Evolutionary conservation across 2,113 vertebrate species (phyloP).

Genomic region (Spea multiplicata): DNA sequence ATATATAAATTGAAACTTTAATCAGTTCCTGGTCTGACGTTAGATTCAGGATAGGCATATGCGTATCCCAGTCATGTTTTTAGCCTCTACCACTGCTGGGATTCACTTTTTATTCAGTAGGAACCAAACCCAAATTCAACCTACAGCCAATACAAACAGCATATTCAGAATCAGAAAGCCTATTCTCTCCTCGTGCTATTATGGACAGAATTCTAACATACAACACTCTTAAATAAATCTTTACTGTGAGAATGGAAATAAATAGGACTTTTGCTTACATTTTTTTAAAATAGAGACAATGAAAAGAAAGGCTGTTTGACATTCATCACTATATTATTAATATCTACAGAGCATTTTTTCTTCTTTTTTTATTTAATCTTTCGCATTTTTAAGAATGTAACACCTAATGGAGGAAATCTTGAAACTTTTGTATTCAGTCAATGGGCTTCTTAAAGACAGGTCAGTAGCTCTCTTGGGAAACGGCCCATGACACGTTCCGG

Average conservation of each 20-base stretch:
- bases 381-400: background rate
- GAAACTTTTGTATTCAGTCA: slow-evolving; percentile 30
- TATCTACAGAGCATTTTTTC: background rate
- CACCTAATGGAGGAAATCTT: slow-evolving; percentile 17
- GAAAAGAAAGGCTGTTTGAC: background rate
- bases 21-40: too few species aligned
- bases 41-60: too few species aligned
- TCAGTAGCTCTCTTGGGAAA: slow-evolving; percentile 40
- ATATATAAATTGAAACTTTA: too few species aligned
- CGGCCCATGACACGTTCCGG: slow-evolving; percentile 33
- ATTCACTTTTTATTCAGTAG: too few species aligned
- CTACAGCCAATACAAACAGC: too few species aligned
- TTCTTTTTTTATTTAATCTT: slow-evolving; percentile 4
- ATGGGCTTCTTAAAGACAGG: slow-evolving; percentile 34
- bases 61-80: too few species aligned
- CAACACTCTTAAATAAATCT: background rate
- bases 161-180: too few species aligned
- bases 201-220: background rate
- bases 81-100: too few species aligned
- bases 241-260: background rate
- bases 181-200: too few species aligned
- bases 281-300: background rate
- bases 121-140: too few species aligned
- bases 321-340: slow-evolving; percentile 7
- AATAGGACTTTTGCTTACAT: too few species aligned